phyloP scores from a whole-genome alignment of 35 echinoderm and acorn worm species.

The Ophiothrix spiculata region DNA sequence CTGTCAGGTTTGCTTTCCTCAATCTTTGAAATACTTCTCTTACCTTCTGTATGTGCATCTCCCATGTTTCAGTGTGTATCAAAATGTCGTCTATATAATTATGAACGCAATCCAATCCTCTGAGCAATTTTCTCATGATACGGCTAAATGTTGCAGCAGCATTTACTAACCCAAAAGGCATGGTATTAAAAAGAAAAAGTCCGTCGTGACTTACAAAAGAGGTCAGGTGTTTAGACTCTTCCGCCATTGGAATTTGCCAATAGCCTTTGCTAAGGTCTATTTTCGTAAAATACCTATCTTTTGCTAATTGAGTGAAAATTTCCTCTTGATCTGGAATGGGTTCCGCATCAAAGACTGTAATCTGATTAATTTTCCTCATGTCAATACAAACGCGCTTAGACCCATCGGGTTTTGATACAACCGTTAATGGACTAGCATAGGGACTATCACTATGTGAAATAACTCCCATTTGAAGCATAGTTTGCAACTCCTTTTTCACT shows the following conservation, averaged over 20 bases:
- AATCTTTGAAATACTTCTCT: slow-evolving; percentile 9
- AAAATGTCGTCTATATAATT: slow-evolving; percentile 45
- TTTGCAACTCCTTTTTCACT: slow-evolving; percentile 21
- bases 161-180: slow-evolving; percentile 50
- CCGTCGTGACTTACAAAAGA: slow-evolving; percentile 36
- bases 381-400: slow-evolving; percentile 52
- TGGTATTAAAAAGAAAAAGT: slow-evolving; percentile 24
- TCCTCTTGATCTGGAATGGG: slow-evolving; percentile 46
- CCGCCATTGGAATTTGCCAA: slow-evolving; percentile 44
- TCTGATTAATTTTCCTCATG: slow-evolving; percentile 39
- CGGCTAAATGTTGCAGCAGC: slow-evolving; percentile 33
- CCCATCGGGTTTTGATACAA: slow-evolving; percentile 35
- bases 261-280: slow-evolving; percentile 53
- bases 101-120: not conserved
- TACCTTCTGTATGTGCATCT: slow-evolving; percentile 19
- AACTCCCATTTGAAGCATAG: slow-evolving; percentile 26
- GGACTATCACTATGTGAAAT: slow-evolving; percentile 4
- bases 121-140: slow-evolving; percentile 21
- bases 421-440: slow-evolving; percentile 38
- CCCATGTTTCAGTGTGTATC: slow-evolving; percentile 22
- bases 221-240: slow-evolving; percentile 25
- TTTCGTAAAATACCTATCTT: slow-evolving; percentile 32
- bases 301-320: slow-evolving; percentile 19
- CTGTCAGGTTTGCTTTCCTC: slow-evolving; percentile 25
- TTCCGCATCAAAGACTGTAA: slow-evolving; percentile 57